These are phyloP conservation scores for Drosophila neonasuta DNA, from an alignment of 2,888 invertebrate species.

Conservation along the genomic window DNA sequence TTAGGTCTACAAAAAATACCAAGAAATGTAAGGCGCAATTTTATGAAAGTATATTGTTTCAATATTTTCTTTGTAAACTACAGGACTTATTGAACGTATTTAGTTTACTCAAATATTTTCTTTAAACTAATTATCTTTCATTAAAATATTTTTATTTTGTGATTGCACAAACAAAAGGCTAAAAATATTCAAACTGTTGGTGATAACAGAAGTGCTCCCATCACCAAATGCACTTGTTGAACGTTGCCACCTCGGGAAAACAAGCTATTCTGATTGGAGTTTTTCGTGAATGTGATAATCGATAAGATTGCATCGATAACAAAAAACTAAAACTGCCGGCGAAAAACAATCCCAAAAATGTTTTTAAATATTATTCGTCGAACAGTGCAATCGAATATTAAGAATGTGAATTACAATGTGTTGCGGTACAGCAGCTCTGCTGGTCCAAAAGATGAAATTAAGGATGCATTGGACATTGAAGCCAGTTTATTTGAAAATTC, in stretches of 20 bases:
- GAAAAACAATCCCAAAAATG: conserved; percentile 38
- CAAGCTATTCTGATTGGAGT: background rate
- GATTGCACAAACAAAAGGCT: too few species aligned
- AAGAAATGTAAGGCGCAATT: background rate
- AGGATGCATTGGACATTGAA: conserved; percentile 71
- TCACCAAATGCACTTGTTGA: conserved; percentile 29
- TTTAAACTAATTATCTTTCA: background rate
- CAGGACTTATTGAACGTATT: too few species aligned
- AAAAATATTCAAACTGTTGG: too few species aligned
- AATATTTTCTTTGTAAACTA: background rate
- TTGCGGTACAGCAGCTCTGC: conserved; percentile 40
- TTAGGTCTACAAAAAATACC: background rate
- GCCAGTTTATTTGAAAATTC: conserved; percentile 76
- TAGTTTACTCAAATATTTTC: too few species aligned
- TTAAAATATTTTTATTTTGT: background rate
- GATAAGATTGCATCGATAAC: conserved; percentile 3
- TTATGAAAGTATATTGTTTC: background rate
- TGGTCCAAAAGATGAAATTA: conserved; percentile 59
- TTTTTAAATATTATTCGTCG: conserved; percentile 57
- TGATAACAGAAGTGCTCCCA: too few species aligned
- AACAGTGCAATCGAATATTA: conserved; percentile 43
- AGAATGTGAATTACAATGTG: conserved; percentile 26
- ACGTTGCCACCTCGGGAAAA: conserved; percentile 41
- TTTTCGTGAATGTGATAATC: background rate
- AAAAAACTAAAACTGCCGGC: conserved; percentile 12